Conservation (phyloP, 2,888 invertebrate species). For the Clanis bilineata region DNA sequence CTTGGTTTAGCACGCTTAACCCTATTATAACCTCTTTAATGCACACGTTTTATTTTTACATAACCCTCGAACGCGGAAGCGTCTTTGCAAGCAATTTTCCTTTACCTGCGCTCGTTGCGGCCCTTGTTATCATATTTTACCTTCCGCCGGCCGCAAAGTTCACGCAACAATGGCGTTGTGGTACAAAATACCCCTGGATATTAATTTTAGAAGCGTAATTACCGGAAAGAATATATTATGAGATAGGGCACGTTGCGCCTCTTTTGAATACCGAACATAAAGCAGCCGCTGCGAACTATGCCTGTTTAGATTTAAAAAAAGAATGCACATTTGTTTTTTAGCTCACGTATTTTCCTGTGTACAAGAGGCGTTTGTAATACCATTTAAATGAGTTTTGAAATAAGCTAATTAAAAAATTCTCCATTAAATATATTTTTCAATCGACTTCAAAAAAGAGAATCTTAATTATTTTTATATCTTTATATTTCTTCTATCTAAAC, state of each 20-base stretch:
- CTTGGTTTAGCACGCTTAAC: not conserved
- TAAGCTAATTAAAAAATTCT: no score
- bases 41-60: constrained; percentile 27
- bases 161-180: constrained; percentile 32
- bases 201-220: constrained; percentile 39
- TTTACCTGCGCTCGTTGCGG: constrained; percentile 32
- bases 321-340: not conserved
- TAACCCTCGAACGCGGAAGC: constrained; percentile 30
- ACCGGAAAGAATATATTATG: constrained; percentile 37
- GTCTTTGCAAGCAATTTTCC: constrained; percentile 37
- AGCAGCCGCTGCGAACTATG: not conserved
- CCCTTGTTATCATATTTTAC: constrained; percentile 36
- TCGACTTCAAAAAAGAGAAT: no score
- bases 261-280: constrained; percentile 3
- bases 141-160: constrained; percentile 37
- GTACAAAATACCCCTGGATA: constrained; percentile 33
- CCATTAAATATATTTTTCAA: no score
- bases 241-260: constrained; percentile 22
- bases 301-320: not conserved
- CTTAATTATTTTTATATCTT: no score
- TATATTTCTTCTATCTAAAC: no score
- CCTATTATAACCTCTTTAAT: constrained; percentile 12
- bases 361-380: no score
- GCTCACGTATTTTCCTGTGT: no score
- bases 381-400: no score